Base-by-base conservation (phyloP, 2,797 vertebrate species). In the Nothura maculosa region DNA sequence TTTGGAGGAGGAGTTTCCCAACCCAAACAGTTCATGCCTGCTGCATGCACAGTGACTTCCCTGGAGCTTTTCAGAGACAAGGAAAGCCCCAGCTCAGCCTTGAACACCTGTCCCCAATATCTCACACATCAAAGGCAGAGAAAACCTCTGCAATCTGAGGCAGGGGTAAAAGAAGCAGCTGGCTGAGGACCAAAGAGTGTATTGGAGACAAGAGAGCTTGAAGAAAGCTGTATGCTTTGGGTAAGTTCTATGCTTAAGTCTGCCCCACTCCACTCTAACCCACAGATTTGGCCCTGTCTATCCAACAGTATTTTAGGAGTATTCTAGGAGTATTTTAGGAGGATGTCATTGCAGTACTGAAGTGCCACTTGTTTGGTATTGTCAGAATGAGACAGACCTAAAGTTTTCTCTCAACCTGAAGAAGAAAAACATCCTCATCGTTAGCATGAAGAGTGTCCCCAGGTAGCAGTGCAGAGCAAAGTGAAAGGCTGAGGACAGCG, bases 391-490 rank as follows among this genome's bases (percentile, higher is more conserved):
- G 61, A 66, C 60, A 84, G 76, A 90, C 28, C 57, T 92, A 67
- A 78, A 92, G 87, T 63, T 66, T 11, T 68, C 36, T 93, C 54
- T 93, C 69, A 80, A 94, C 89, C 57, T 47, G 34, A 48, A 86
- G 77, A 91, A 94, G 88, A 82, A 92, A 96, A 94, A 64, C 64
- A 88, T 68, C 64, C 76, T 92, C 61, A 54, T 4, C 48, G 61
- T 8, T 74, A 77, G 52, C 3, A 0, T 68, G 62, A n/a, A 58
- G 18, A 57, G 4, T 12, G 48, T 1, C 19, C 3, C 36, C 2
- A 1, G 32, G 47, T 30, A 88, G 70, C 57, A 68, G 48, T 1
- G 3, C 0, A 2, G 27, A 28, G n/a, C 54, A 88, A 32, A 36
- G 52, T n/a, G 47, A 42, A 30, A 91, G 60, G 47, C 1, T 0